phyloP scores from a whole-genome alignment of 2,888 invertebrate species.

The Palloptera scutellata region DNA sequence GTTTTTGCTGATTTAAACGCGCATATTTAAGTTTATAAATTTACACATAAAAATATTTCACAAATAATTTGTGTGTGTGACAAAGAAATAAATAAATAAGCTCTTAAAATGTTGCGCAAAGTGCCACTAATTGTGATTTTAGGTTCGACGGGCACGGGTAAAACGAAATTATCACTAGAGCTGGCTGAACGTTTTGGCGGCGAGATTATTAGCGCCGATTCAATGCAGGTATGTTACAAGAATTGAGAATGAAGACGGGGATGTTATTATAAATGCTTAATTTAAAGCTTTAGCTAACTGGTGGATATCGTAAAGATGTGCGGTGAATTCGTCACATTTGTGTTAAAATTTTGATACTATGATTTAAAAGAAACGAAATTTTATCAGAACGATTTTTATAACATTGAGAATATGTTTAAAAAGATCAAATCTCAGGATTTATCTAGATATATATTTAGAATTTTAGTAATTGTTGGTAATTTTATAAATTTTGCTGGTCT shows the following conservation, averaged over 20 bases:
- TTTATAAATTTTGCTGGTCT: too few species aligned
- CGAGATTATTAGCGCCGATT: slow-evolving; percentile 97
- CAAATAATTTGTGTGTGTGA: slow-evolving; percentile 14
- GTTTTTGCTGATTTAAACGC: not conserved
- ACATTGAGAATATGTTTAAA: too few species aligned
- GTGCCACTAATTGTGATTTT: slow-evolving; percentile 87
- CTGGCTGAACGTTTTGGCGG: slow-evolving; percentile 84
- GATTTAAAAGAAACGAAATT: too few species aligned
- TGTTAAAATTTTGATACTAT: too few species aligned
- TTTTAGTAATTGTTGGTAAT: too few species aligned
- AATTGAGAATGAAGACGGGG: not conserved
- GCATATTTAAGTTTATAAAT: too few species aligned
- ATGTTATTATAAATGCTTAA: not conserved
- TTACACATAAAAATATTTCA: not conserved
- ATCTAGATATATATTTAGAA: too few species aligned
- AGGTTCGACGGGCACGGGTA: slow-evolving; percentile 97
- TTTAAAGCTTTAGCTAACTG: not conserved
- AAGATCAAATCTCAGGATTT: too few species aligned
- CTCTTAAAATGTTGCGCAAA: slow-evolving; percentile 63
- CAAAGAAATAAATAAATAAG: too few species aligned
- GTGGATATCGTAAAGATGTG: not conserved
- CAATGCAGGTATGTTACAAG: slow-evolving; percentile 85
- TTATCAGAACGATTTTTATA: too few species aligned
- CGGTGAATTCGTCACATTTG: too few species aligned
- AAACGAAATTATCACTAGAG: slow-evolving; percentile 94